Conservation (phyloP, 2,888 invertebrate genomes). For the Chouioia cunea region DNA sequence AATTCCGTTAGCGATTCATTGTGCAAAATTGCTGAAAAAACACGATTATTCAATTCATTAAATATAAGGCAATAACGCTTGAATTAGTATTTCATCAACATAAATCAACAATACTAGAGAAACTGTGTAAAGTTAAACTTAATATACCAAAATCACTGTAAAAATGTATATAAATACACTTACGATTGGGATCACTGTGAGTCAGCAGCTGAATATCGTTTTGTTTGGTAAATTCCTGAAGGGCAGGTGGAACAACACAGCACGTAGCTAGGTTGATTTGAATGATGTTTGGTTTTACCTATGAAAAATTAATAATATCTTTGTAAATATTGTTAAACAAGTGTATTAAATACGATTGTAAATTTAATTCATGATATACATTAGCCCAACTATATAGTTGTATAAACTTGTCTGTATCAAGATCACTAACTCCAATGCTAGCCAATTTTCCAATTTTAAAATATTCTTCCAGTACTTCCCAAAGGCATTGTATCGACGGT, state of each 20-base stretch:
- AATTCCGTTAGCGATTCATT: slow-evolving; percentile 74
- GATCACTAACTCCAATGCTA: slow-evolving; percentile 85
- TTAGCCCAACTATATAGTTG: slow-evolving; percentile 82
- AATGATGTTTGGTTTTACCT: slow-evolving; percentile 87
- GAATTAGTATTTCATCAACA: no score
- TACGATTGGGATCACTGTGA: slow-evolving; percentile 93
- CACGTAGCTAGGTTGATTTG: slow-evolving; percentile 94
- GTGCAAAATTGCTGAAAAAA: slow-evolving; percentile 72
- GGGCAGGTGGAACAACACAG: slow-evolving; percentile 92
- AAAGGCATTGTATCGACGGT: slow-evolving; percentile 76
- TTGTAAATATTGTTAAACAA: not conserved
- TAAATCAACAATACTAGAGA: slow-evolving; percentile 4
- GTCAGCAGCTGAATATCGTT: slow-evolving; percentile 94
- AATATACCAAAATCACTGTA: slow-evolving; percentile 21
- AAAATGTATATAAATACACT: slow-evolving; percentile 53
- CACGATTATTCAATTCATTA: slow-evolving; percentile 23
- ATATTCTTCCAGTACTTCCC: slow-evolving; percentile 82
- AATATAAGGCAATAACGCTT: slow-evolving; percentile 3
- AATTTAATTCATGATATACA: slow-evolving; percentile 61
- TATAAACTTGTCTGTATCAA: slow-evolving; percentile 85
- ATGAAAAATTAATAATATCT: slow-evolving; percentile 43
- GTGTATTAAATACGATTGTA: no score
- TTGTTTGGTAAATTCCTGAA: slow-evolving; percentile 90
- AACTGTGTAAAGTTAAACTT: slow-evolving; percentile 13
- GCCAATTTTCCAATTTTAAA: slow-evolving; percentile 75